Evolutionary conservation across 2,888 invertebrate species (phyloP), one percentile per base, ranked within the genome.

Genomic region (Lomographa bimaculata): DNA sequence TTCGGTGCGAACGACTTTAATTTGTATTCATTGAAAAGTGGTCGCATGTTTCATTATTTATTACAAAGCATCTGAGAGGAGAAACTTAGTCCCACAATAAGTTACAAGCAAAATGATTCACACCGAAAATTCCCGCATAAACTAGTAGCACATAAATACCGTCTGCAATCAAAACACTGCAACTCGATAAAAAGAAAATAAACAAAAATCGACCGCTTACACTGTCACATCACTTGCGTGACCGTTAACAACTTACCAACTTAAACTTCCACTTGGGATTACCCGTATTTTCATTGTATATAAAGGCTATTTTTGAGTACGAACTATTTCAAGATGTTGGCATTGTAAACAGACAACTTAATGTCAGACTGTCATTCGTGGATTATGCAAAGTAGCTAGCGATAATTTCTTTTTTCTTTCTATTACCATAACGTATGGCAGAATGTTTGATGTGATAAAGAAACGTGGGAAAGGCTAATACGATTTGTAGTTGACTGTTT

Each of bases 341-440:
- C 52, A 56, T 55, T 50, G 59, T 61, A 64, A 66, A 69, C 56
- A 71, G 70, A 74, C 71, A 76, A 71, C 79, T 80, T 80, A 79
- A 79, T 78, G 79, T 76, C 78, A 73, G 47, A 55, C 63, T 71
- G 75, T 78, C 79, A 71, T 67, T 68, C 59, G 62, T 65, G 61
- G 80, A 83, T 85, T 85, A 86, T 85, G 83, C 82, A 82, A 84
- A 86, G 82, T 71, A 72, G 70, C 65, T 45, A 54, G 56, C 54
- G 63, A 67, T 71, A 71, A 72, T 71, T 69, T 75, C 70, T 75
- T 75, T 77, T 80, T 77, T 74, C 76, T 78, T 79, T 74, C 69
- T 75, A 82, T 80, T 79, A 78, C 68, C 79, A 77, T 82, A 80
- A 73, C 75, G 71, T 71, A 65, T 65, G 60, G 73, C 66, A 66